Evolutionary conservation across 2,113 vertebrate species (phyloP), one percentile per base, ranked within the genome.

Genomic region (Chauna torquata): DNA sequence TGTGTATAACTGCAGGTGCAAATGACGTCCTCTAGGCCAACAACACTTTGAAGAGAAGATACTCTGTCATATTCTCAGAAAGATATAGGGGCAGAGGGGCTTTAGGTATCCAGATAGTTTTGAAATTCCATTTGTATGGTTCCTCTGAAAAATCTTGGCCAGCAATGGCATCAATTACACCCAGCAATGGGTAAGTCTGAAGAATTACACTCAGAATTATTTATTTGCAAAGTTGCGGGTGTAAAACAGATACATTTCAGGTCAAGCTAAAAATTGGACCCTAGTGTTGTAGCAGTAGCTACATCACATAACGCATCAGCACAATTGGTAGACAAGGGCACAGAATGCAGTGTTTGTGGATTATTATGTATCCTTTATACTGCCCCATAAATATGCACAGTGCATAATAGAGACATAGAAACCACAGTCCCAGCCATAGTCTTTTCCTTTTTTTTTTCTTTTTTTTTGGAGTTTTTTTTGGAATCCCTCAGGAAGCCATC

Each of bases 291-390:
- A 90, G 50, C 20, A 64, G 90, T 44, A 89, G 55, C 55, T 94
- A 71, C 47, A 75, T 40, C 82, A 91, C 1, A 0, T 77, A 94
- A 91, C 76, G 78, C 45, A 62, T 80, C 78, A 92, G 89, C 82
- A 83, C 84, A 92, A 78, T 2, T 88, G 87, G 82, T 82, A 96
- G 87, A 88, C 49, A 77, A 85, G 68, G 58, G 64, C 50, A 83
- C 16, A 78, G 92, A 91, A 96, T 13, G 54, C 42, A 71, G 89
- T 62, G 32, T 83, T 94, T 78, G 82, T 92, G 58, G 71, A 54
- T 92, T 95, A 94, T 84, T 96, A 81, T 92, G 94, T 95, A 91
- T 88, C 94, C 68, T 83, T 94, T 94, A 86, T 83, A 59, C 17
- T 78, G 58, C 25, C 6, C 82, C 85, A 93, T 94, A 94, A 97